Conservation (phyloP, 2,888 invertebrate genomes). For the Maniola hyperantus region DNA sequence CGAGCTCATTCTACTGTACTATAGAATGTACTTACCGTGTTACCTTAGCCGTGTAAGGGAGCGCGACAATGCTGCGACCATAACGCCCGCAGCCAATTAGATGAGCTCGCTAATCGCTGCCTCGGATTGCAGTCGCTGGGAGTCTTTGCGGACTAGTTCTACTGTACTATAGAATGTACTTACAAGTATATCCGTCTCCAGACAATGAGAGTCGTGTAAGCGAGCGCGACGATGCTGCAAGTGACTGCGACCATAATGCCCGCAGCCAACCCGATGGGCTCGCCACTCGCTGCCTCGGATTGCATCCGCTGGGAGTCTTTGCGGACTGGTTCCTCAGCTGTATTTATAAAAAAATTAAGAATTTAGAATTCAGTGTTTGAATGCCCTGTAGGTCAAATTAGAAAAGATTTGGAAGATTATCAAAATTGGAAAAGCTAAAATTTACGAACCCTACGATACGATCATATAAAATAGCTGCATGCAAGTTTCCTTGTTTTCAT, state of each 20-base stretch:
- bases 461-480: too few relatives aligned
- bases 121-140: conserved; percentile 50
- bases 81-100: conserved; percentile 69
- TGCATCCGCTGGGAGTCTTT: conserved; percentile 58
- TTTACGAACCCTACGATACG: too few relatives aligned
- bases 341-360: conserved; percentile 32
- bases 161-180: too few relatives aligned
- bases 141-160: conserved; percentile 60
- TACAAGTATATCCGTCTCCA: conserved; percentile 75
- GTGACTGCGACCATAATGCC: conserved; percentile 74
- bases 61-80: conserved; percentile 69
- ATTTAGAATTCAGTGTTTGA: too few relatives aligned
- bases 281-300: conserved; percentile 50
- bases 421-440: too few relatives aligned
- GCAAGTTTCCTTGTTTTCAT: too few relatives aligned
- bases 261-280: conserved; percentile 66
- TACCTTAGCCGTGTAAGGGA: conserved; percentile 68
- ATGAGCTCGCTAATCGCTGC: conserved; percentile 56
- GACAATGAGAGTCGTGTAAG: conserved; percentile 68
- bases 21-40: too few relatives aligned
- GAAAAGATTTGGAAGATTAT: too few relatives aligned
- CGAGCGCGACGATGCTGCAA: conserved; percentile 67
- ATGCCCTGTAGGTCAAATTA: too few relatives aligned
- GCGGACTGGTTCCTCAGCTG: conserved; percentile 53
- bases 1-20: too few relatives aligned